Base-by-base conservation (phyloP, 2,888 invertebrate species). In the Lasioglossum figueresi region DNA sequence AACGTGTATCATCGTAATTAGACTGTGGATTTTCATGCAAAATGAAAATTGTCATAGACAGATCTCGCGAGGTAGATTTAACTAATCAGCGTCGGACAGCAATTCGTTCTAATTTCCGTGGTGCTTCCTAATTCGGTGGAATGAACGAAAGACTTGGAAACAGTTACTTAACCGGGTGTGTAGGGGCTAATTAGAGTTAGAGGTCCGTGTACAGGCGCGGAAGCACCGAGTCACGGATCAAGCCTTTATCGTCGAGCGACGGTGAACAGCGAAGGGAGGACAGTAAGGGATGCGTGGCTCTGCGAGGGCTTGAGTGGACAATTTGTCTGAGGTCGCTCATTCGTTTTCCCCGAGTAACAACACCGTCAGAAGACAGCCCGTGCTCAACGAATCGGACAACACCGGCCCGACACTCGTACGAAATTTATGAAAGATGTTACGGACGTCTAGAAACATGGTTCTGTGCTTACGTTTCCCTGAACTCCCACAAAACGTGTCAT, bases 261-360 rank as follows among this genome's bases (percentile, higher is more conserved):
- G 72, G 79, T n/a, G 82, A 70, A 59, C 34, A 70, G 45, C 56
- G 43, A 84, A 79, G 70, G 48, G 59, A 82, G 80, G 80, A 83
- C 72, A 72, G 82, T 88, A 88, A 89, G 82, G 86, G 86, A 90
- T 88, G 90, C 81, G 84, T 80, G 82, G 63, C 79, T 80, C 82
- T 80, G 45, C 66, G 79, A 82, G 79, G 37, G 81, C 84, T 85
- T 78, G 86, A 88, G 83, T 87, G 85, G 86, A 84, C 90, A 90
- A 90, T 90, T 90, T 90, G 87, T 90, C 84, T 87, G 82, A 52
- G 76, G 63, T 76, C 78, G 77, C 73, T 82, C 78, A 85, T 71
- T 81, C 78, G 74, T 82, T 82, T 76, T 79, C 76, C 66, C 63
- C 79, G 52, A 82, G 85, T 84, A 83, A 84, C 83, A 87, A 83